These are phyloP conservation scores for honey bee (Apis mellifera) DNA, from an alignment of 1,140 invertebrate species.

Conservation along the genomic window DNA sequence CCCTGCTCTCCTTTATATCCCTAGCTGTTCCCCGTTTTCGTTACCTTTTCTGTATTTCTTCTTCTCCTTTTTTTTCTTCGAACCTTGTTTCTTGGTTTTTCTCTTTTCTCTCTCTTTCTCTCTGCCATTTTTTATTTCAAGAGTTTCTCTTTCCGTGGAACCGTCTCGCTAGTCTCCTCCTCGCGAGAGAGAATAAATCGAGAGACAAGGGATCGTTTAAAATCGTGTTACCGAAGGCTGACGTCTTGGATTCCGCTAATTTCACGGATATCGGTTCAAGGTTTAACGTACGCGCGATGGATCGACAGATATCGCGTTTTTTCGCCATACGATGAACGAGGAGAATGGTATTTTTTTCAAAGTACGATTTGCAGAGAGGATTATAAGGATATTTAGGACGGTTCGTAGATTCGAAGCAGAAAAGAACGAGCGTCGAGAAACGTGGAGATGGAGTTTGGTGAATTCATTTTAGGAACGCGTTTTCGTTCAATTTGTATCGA, in stretches of 20 bases:
- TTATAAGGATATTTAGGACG: too few relatives aligned
- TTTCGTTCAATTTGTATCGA: too few relatives aligned
- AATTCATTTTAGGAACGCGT: background rate
- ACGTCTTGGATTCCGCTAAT: background rate
- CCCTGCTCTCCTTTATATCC: slow-evolving; percentile 63
- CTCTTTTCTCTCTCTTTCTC: background rate
- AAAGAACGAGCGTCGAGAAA: background rate
- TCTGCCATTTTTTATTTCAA: background rate
- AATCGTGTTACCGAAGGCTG: slow-evolving; percentile 25
- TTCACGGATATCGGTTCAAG: slow-evolving; percentile 38
- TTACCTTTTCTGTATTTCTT: slow-evolving; percentile 53
- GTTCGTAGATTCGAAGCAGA: too few relatives aligned
- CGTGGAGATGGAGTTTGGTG: background rate
- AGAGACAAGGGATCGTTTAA: slow-evolving; percentile 32
- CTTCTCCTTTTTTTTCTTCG: slow-evolving; percentile 26
- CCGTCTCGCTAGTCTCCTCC: background rate
- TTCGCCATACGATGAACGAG: too few relatives aligned
- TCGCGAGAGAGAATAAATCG: slow-evolving; percentile 18
- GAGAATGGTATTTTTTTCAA: too few relatives aligned
- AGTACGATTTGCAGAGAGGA: too few relatives aligned
- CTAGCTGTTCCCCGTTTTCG: slow-evolving; percentile 34
- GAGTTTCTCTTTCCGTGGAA: background rate
- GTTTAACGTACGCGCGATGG: background rate
- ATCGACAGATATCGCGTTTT: too few relatives aligned
- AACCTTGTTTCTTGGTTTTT: slow-evolving; percentile 44